Conservation (phyloP, 1,140 invertebrate species). For the Lysiphlebus fabarum region DNA sequence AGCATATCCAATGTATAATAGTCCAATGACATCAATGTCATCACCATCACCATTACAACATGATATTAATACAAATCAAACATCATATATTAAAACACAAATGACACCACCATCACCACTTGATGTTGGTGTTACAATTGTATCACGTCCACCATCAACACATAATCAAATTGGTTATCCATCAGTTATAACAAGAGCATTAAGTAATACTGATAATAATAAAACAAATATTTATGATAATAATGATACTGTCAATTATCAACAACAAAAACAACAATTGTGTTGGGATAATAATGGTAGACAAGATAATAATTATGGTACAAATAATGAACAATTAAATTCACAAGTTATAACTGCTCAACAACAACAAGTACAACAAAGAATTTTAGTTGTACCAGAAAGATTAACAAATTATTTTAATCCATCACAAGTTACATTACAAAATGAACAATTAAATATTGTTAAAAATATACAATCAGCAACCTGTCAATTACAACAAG, state of each 20-base stretch:
- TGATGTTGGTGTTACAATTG: slow-evolving; percentile 54
- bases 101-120: slow-evolving; percentile 66
- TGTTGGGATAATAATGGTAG: slow-evolving; percentile 47
- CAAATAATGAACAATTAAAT: slow-evolving; percentile 34
- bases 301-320: slow-evolving; percentile 31
- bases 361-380: slow-evolving; percentile 50
- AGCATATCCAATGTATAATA: slow-evolving; percentile 74
- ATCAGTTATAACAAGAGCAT: slow-evolving; percentile 68
- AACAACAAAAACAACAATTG: slow-evolving; percentile 39
- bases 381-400: slow-evolving; percentile 39
- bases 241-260: slow-evolving; percentile 53
- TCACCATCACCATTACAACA: slow-evolving; percentile 64
- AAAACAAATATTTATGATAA: slow-evolving; percentile 58
- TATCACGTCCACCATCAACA: slow-evolving; percentile 61
- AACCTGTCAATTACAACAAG: slow-evolving; percentile 57
- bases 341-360: slow-evolving; percentile 50
- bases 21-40: slow-evolving; percentile 70
- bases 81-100: slow-evolving; percentile 55
- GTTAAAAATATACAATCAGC: slow-evolving; percentile 64
- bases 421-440: slow-evolving; percentile 60
- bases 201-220: slow-evolving; percentile 59
- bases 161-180: slow-evolving; percentile 67
- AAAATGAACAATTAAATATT: slow-evolving; percentile 73
- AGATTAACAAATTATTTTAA: slow-evolving; percentile 60
- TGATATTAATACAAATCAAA: slow-evolving; percentile 42